Conservation (phyloP, 2,888 invertebrate species). For the Ceraclea dissimilis region DNA sequence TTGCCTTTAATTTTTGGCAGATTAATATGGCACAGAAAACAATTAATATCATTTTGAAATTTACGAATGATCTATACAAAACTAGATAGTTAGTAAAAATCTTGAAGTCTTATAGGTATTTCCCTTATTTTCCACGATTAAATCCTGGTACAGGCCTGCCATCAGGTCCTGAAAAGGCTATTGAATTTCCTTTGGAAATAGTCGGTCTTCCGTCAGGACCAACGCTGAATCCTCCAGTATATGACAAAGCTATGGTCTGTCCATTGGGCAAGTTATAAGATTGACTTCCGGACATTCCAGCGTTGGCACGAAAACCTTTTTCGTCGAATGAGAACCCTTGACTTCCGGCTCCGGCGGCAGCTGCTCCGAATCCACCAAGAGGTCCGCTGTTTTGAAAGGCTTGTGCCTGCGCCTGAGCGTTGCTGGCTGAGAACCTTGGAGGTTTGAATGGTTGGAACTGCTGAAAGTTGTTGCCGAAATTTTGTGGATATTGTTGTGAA, state of each 20-base stretch:
- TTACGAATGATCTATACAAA: no score
- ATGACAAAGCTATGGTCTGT: conserved; percentile 35
- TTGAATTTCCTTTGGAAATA: conserved; percentile 21
- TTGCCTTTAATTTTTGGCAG: no score
- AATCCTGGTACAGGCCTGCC: conserved; percentile 16
- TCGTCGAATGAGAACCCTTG: conserved; percentile 32
- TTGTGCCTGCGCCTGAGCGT: conserved; percentile 25
- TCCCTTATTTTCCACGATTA: background rate
- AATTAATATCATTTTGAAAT: no score
- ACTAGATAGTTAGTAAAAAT: no score
- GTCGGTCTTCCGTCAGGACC: conserved; percentile 26
- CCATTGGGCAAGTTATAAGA: conserved; percentile 37
- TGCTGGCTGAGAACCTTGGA: conserved; percentile 20
- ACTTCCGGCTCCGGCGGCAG: conserved; percentile 34
- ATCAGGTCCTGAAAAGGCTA: conserved; percentile 21
- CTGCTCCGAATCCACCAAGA: conserved; percentile 32
- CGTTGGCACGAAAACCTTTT: conserved; percentile 28
- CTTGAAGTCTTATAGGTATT: no score
- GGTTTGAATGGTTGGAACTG: conserved; percentile 20
- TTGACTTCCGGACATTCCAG: conserved; percentile 35
- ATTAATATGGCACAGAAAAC: no score
- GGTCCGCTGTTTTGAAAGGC: conserved; percentile 25
- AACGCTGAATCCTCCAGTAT: conserved; percentile 34
- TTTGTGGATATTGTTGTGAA: conserved; percentile 8
- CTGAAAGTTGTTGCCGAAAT: conserved; percentile 2